These are phyloP conservation scores for Hylaeus anthracinus DNA, from an alignment of 1,140 invertebrate genomes.

Conservation along the genomic window DNA sequence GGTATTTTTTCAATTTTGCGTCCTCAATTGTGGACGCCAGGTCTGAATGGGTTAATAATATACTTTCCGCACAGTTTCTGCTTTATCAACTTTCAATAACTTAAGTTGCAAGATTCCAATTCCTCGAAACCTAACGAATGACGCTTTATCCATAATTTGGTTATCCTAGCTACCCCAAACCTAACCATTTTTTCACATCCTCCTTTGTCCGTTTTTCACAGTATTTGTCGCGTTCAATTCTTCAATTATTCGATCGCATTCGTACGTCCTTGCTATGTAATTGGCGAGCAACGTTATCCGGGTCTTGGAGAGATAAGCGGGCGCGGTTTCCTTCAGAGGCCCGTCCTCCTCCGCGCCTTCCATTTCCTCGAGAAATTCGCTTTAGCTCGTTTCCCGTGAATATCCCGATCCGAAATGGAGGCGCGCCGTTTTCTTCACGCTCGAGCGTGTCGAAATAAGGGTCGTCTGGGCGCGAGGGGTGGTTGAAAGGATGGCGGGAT, in stretches of 20 bases:
- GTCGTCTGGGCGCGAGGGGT: conserved; percentile 31
- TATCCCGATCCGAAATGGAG: conserved; percentile 32
- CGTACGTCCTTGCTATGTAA: neutral
- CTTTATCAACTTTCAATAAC: too few species aligned
- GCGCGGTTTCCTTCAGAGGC: neutral
- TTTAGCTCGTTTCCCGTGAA: conserved; percentile 51
- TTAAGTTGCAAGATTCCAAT: too few species aligned
- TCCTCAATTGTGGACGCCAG: too few species aligned
- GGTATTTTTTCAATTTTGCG: too few species aligned
- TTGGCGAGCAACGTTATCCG: conserved; percentile 10
- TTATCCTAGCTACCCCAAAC: too few species aligned
- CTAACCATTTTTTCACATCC: too few species aligned
- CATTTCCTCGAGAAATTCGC: conserved; percentile 32
- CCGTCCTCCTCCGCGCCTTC: neutral
- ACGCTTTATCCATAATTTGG: too few species aligned
- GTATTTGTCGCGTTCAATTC: neutral
- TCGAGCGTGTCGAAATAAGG: conserved; percentile 67
- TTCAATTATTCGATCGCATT: conserved; percentile 18
- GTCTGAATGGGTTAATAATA: too few species aligned
- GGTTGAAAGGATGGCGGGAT: neutral
- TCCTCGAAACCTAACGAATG: too few species aligned
- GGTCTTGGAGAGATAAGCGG: conserved; percentile 18
- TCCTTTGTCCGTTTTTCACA: too few species aligned
- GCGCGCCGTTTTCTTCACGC: conserved; percentile 60
- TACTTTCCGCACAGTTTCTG: too few species aligned